These are phyloP conservation scores for Planococcus citri DNA, from an alignment of 1,140 invertebrate species.

Conservation along the genomic window DNA sequence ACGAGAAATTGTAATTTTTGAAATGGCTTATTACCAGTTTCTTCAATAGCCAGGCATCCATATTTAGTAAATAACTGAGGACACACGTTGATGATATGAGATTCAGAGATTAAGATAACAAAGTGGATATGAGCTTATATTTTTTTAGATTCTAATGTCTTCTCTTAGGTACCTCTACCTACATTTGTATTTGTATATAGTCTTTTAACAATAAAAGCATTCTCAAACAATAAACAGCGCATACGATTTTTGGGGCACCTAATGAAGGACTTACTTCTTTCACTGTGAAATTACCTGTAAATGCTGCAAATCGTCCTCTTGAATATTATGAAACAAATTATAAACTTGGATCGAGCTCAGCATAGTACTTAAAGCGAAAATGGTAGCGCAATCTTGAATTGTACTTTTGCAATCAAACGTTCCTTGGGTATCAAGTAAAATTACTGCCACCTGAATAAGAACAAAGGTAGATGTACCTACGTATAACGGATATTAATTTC, in stretches of 20 bases:
- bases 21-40: conserved; percentile 80
- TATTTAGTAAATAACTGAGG: conserved; percentile 90
- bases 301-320: conserved; percentile 93
- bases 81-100: too few species aligned
- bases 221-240: too few species aligned
- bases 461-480: too few species aligned
- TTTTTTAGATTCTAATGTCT: too few species aligned
- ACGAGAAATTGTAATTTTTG: conserved; percentile 92
- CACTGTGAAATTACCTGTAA: conserved; percentile 67
- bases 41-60: conserved; percentile 82
- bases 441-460: conserved; percentile 56
- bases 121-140: too few species aligned
- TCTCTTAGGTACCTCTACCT: too few species aligned
- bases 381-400: conserved; percentile 88
- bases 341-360: conserved; percentile 93
- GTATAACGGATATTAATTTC: too few species aligned
- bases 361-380: conserved; percentile 93
- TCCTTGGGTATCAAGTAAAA: conserved; percentile 94
- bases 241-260: too few species aligned
- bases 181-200: too few species aligned
- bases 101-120: too few species aligned
- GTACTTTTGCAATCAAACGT: conserved; percentile 95
- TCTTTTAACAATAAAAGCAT: too few species aligned
- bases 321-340: conserved; percentile 89
- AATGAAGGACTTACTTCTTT: too few species aligned